Conservation (phyloP, 2,888 invertebrate genomes). For the Folsomia candida region DNA sequence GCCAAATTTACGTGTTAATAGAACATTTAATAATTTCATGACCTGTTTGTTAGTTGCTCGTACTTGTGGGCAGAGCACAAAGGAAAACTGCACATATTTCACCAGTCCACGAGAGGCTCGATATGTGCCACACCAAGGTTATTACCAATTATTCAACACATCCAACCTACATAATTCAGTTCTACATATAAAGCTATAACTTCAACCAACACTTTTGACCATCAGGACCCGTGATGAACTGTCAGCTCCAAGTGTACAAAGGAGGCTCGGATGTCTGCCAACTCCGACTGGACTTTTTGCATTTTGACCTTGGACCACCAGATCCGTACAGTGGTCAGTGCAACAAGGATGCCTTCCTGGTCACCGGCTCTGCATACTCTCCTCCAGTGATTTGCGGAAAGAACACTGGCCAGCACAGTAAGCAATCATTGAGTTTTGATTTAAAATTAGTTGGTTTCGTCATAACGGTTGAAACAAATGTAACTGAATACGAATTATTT, state of each 20-base stretch:
- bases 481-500: slow-evolving; percentile 14
- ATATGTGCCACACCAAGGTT: slow-evolving; percentile 43
- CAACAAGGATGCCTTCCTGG: slow-evolving; percentile 51
- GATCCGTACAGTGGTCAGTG: slow-evolving; percentile 50
- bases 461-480: slow-evolving; percentile 2
- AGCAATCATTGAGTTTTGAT: slow-evolving; percentile 16
- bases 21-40: not conserved
- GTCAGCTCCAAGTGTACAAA: slow-evolving; percentile 50
- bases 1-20: too few species aligned
- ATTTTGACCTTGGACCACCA: slow-evolving; percentile 50
- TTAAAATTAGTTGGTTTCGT: not conserved
- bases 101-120: slow-evolving; percentile 48
- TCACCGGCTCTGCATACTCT: slow-evolving; percentile 51
- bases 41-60: slow-evolving; percentile 48
- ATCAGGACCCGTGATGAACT: slow-evolving; percentile 51
- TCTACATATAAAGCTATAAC: too few species aligned
- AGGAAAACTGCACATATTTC: slow-evolving; percentile 50
- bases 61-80: slow-evolving; percentile 50
- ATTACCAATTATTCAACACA: too few species aligned
- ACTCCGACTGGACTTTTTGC: slow-evolving; percentile 50
- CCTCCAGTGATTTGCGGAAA: slow-evolving; percentile 52
- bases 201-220: too few species aligned
- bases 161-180: too few species aligned
- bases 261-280: slow-evolving; percentile 50
- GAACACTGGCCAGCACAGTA: slow-evolving; percentile 52